phyloP scores from a whole-genome alignment of 2,113 vertebrate genomes.

The Callopanchax toddi region DNA sequence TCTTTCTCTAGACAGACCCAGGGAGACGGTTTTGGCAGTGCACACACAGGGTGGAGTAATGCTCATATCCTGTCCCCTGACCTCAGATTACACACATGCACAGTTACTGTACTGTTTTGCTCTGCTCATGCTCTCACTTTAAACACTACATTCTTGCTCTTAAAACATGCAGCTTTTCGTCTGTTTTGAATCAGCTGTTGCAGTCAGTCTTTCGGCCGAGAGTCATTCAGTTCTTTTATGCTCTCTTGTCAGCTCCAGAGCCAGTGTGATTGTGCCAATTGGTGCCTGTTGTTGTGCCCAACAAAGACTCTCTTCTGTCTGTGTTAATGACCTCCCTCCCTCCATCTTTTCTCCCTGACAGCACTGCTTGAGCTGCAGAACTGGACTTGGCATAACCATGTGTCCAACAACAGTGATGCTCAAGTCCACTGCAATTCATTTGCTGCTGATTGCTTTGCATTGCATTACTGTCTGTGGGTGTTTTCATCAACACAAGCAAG shows the following conservation, averaged over 20 bases:
- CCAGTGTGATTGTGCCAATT: constrained; percentile 65
- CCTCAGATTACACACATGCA: constrained; percentile 59
- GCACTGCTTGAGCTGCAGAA: constrained; percentile 50
- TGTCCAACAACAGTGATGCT: constrained; percentile 50
- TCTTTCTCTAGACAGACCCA: constrained; percentile 70
- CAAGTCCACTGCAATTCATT: constrained; percentile 48
- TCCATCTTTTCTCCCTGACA: constrained; percentile 31
- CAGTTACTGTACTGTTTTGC: constrained; percentile 56
- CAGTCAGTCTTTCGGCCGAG: constrained; percentile 46
- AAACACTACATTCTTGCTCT: constrained; percentile 65
- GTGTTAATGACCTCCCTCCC: constrained; percentile 48
- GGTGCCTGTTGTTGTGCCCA: constrained; percentile 68
- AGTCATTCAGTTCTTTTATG: constrained; percentile 37
- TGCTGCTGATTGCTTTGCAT: constrained; percentile 33
- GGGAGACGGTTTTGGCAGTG: constrained; percentile 67
- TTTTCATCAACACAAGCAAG: constrained; percentile 18
- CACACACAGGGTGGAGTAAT: constrained; percentile 70
- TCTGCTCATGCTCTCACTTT: constrained; percentile 52
- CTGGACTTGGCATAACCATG: constrained; percentile 31
- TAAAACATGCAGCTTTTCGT: constrained; percentile 58
- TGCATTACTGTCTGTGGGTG: constrained; percentile 18
- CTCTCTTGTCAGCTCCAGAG: constrained; percentile 52
- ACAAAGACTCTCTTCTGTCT: constrained; percentile 73
- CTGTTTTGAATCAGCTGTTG: constrained; percentile 63
- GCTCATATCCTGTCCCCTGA: constrained; percentile 77